Evolutionary conservation across 2,888 invertebrate genomes (phyloP), one percentile per base, ranked within the genome.

Genomic region (Ennomos quercinarius): DNA sequence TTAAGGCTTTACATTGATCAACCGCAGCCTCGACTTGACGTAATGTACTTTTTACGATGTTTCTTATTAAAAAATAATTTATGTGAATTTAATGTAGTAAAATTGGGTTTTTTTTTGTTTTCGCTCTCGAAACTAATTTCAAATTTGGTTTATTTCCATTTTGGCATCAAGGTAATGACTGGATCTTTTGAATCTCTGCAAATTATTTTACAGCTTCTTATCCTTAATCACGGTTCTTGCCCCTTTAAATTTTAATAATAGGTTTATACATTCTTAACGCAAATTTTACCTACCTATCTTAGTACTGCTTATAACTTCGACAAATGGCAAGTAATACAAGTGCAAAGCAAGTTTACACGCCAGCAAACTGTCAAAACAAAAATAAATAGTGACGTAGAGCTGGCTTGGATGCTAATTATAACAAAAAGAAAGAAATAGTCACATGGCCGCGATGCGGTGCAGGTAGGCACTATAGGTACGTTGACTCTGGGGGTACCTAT

Each of bases 41-140:
- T 84, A 86, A 87, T 86, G 80, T 78, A 77, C 81, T 86, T 87
- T 87, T 87, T 84, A 75, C 80, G 64, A 45, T 67, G 71, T 77
- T 75, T 71, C 76, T 77, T 80, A 74, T 79, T 72, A 68, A 58
- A 76, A 64, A 74, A 76, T 80, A 83, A 84, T 80, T 81, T 84
- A 84, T 82, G 80, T 74, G 77, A 81, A 77, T 84, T 84, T 83
- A 80, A 86, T 83, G 80, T 72, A 70, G 73, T 73, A 41, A 75
- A 79, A 74, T 79, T 76, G 72, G 75, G 72, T 80, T 79, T 77
- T 80, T 79, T 77, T 77, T 73, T 62, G 70, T 76, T 79, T 78
- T 79, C 76, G 67, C 76, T 72, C 70, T 56, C 61, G 66, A 60
- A 65, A 71, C 65, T 73, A 72, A 77, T 74, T 77, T 43, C 34